phyloP scores from a whole-genome alignment of 1,140 invertebrate genomes.

The Habropoda laboriosa region DNA sequence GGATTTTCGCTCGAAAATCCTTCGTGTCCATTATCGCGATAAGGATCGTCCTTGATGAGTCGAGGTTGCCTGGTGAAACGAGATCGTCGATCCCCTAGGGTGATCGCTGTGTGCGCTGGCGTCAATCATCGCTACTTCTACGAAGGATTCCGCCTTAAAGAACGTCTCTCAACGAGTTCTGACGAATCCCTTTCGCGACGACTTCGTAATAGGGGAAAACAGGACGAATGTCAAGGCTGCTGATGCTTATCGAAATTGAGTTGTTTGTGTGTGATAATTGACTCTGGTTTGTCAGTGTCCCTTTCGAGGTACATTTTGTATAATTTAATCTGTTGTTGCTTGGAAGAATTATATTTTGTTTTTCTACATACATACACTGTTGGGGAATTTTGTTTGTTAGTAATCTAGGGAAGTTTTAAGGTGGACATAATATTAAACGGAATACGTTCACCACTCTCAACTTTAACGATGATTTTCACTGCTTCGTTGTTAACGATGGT shows the following conservation, averaged over 20 bases:
- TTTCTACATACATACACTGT: not conserved
- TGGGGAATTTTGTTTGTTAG: not conserved
- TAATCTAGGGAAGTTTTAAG: not conserved
- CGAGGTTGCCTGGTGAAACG: constrained; percentile 34
- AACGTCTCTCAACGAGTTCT: constrained; percentile 26
- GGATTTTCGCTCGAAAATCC: constrained; percentile 27
- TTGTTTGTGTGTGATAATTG: not conserved
- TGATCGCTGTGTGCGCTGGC: constrained; percentile 33
- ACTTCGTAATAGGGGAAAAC: not conserved
- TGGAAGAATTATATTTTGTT: not conserved
- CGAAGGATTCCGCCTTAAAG: not conserved
- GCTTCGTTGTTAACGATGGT: too few species aligned
- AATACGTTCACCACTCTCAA: too few species aligned
- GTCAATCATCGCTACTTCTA: constrained; percentile 39
- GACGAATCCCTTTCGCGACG: constrained; percentile 22
- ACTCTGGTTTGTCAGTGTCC: too few species aligned
- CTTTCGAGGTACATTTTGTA: not conserved
- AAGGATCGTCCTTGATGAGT: constrained; percentile 55
- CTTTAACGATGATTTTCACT: too few species aligned
- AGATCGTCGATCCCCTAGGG: constrained; percentile 48
- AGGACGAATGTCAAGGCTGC: constrained; percentile 28
- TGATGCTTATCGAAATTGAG: not conserved
- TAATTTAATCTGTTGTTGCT: not conserved
- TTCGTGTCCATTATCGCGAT: constrained; percentile 25
- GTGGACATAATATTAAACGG: too few species aligned